Percentiles rank a stretch among this genome's conserved stretches.
Evolutionary conservation across 2,113 vertebrate species (phyloP).

Genomic region (Oncorhynchus kisutch): DNA sequence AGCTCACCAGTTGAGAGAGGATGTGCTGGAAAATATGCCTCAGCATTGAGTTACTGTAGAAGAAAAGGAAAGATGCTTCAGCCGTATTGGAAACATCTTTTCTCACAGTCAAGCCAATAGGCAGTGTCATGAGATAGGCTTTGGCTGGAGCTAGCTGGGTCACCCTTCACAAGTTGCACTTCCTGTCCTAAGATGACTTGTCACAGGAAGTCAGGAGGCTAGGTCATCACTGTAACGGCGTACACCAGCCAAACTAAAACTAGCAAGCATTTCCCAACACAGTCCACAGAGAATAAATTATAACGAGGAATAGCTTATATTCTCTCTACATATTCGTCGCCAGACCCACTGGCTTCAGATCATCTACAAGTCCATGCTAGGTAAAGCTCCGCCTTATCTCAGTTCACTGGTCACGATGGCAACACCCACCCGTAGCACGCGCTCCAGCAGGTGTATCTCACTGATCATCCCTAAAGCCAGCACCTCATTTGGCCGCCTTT

Average conservation of each 20-base stretch:
- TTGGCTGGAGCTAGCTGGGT: background rate
- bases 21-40: slow-evolving; percentile 47
- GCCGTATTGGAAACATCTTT: background rate
- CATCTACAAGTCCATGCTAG: too few species aligned
- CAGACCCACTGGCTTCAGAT: too few species aligned
- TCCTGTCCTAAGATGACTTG: slow-evolving; percentile 25
- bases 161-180: slow-evolving; percentile 10
- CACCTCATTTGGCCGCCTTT: too few species aligned
- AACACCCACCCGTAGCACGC: too few species aligned
- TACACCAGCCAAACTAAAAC: slow-evolving; percentile 12
- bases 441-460: too few species aligned
- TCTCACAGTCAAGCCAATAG: background rate
- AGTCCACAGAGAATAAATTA: background rate
- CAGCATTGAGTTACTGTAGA: background rate
- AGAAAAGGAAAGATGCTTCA: slow-evolving; percentile 9
- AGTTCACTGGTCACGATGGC: too few species aligned
- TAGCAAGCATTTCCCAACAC: slow-evolving; percentile 16
- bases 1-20: slow-evolving; percentile 56
- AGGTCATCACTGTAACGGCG: slow-evolving; percentile 20
- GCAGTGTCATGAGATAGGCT: background rate
- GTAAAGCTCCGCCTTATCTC: too few species aligned
- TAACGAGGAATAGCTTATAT: background rate
- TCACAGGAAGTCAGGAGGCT: slow-evolving; percentile 36
- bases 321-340: too few species aligned
- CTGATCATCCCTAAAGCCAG: too few species aligned